Conservation (phyloP, 2,888 invertebrate species). For the Amblyjoppa proteus region DNA sequence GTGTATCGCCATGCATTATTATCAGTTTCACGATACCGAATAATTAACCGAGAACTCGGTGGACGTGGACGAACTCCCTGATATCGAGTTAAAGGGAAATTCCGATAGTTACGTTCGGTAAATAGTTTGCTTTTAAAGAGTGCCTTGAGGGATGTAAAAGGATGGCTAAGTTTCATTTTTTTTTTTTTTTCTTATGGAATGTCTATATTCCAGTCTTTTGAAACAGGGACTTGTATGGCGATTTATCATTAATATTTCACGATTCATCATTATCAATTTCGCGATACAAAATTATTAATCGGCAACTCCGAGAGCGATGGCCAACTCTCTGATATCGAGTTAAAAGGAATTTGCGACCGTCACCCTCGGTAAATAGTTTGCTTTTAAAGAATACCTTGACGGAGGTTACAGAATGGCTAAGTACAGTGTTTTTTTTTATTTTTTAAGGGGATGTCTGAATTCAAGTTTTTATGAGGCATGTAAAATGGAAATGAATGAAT, state of each 20-base stretch:
- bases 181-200: no score
- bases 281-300: slow-evolving; percentile 13
- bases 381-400: no score
- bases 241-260: background rate
- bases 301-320: background rate
- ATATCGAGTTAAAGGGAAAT: background rate
- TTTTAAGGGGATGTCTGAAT: no score
- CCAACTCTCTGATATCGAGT: background rate
- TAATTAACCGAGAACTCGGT: slow-evolving; percentile 8
- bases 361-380: background rate
- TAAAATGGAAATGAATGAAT: no score
- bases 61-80: background rate
- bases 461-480: no score
- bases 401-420: no score
- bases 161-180: no score
- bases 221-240: background rate
- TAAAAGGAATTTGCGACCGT: background rate
- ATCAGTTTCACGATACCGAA: slow-evolving; percentile 25
- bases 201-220: no score
- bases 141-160: no score
- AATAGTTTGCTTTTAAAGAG: no score
- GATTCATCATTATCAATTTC: slow-evolving; percentile 33
- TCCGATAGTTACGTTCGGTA: background rate
- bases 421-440: no score
- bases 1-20: slow-evolving; percentile 15